Evolutionary conservation across 2,797 vertebrate genomes (phyloP), one percentile per base, ranked within the genome.

Genomic region (Enteromius thamalakanensis): DNA sequence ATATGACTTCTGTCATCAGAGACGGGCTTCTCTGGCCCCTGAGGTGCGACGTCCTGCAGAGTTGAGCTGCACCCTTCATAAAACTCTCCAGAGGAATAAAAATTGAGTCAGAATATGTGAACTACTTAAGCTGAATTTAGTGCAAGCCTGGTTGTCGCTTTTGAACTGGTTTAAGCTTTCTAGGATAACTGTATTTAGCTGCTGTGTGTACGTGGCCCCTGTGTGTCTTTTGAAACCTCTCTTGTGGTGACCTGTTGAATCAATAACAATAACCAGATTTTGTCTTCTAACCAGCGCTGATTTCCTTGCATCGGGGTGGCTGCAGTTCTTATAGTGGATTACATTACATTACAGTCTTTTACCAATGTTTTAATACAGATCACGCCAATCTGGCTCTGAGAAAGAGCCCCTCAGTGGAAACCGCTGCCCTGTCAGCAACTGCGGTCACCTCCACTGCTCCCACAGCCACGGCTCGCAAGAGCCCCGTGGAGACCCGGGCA

Each of bases 401-500:
- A 77, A 97, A 98, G 91, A 95, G 91, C 88, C 92, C 96, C 23
- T 90, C 94, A 21, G 89, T 95, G 90, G 96, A 98, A 84, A 95
- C 95, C 87, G 90, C 93, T 0, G 96, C 94, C 42, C 94, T 96
- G 86, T 93, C 95, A 14, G 91, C 95, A 51, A 58, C 90, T 0
- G 86, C 92, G 1, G 84, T 91, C 15, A 94, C 95, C 85, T 79
- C 94, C 68, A 88, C 93, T 83, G 82, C 92, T n/a, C 87, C 95
- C 23, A 93, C 90, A 40, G 88, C 95, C 2, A 92, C 94, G 64
- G 96, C 94, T 62, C 97, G 95, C 86, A 97, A 96, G 92, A 96
- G 93, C 90, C 96, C 96, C 37, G 81, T 86, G 82, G 90, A 92
- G 75, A 82, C 95, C 85, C 95, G 97, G 86, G 90, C 95, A 82